Percentiles rank a stretch among this genome's conserved stretches.
These are phyloP conservation scores for Triplophysa bombifrons DNA, from an alignment of 2,797 vertebrate genomes.

Conservation along the genomic window DNA sequence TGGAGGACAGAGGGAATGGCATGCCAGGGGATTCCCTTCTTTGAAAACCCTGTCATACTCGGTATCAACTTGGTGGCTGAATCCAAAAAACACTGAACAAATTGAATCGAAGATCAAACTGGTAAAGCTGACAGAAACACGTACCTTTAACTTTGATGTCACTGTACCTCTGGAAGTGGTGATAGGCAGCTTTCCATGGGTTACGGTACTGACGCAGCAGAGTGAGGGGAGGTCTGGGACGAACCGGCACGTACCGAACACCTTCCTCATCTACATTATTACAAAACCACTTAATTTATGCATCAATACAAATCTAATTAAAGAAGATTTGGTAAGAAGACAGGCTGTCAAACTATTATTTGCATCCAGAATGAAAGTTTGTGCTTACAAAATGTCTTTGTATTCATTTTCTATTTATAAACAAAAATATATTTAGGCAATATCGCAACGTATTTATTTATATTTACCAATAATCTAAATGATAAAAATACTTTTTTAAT, in stretches of 20 bases:
- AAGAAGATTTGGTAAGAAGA: neutral
- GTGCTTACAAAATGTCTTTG: too few species aligned
- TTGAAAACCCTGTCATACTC: neutral
- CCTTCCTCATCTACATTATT: constrained; percentile 90
- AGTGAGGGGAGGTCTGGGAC: constrained; percentile 90
- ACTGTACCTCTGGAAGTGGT: constrained; percentile 97
- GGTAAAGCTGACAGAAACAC: constrained; percentile 46
- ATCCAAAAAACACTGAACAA: neutral
- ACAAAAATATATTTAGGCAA: too few species aligned
- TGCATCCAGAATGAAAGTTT: too few species aligned
- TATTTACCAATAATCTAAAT: too few species aligned
- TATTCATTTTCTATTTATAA: too few species aligned
- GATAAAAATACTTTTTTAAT: too few species aligned
- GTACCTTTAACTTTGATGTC: constrained; percentile 97
- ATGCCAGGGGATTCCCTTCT: neutral
- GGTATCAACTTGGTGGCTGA: neutral
- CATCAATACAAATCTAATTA: neutral
- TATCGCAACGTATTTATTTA: too few species aligned
- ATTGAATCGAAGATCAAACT: neutral
- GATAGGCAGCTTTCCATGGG: constrained; percentile 98
- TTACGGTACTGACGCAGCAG: constrained; percentile 95
- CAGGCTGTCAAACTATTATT: too few species aligned
- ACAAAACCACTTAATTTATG: neutral
- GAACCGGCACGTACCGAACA: constrained; percentile 93
- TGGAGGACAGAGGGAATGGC: neutral